Evolutionary conservation across 2,888 invertebrate genomes (phyloP).

Genomic region (Sussaba pulchella): DNA sequence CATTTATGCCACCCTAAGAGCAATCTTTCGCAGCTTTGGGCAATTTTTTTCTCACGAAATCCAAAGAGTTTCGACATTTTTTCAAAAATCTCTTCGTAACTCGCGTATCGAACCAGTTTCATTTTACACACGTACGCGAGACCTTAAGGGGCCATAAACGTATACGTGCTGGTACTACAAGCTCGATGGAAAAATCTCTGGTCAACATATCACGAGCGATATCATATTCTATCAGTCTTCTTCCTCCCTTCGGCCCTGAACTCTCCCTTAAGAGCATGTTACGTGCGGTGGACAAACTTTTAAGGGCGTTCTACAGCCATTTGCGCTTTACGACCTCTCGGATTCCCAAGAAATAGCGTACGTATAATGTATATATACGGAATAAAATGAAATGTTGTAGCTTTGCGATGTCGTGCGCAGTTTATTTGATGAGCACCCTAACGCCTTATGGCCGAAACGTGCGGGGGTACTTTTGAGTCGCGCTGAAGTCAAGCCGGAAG

Average conservation of each 20-base stretch:
- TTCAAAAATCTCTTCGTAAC: conserved; percentile 1
- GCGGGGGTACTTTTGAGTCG: conserved; percentile 20
- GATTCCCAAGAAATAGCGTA: conserved; percentile 37
- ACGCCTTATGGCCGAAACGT: conserved; percentile 45
- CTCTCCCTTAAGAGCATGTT: conserved; percentile 35
- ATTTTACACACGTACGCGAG: background rate
- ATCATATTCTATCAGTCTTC: conserved; percentile 1
- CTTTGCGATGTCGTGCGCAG: conserved; percentile 20
- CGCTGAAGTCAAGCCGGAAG: conserved; percentile 2
- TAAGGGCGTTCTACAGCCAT: conserved; percentile 1
- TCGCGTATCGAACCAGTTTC: background rate
- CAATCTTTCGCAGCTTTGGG: no score
- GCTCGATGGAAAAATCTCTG: background rate
- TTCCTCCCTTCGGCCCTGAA: conserved; percentile 1
- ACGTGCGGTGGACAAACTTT: conserved; percentile 44
- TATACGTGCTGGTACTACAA: conserved; percentile 25
- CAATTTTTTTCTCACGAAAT: no score
- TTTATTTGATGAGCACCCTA: conserved; percentile 39
- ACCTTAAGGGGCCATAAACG: background rate
- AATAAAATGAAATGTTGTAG: conserved; percentile 22
- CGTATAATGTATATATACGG: conserved; percentile 16
- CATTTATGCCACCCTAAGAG: no score
- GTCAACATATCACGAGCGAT: background rate
- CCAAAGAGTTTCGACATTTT: no score
- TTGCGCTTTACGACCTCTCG: conserved; percentile 48